phyloP scores from a whole-genome alignment of 2,113 vertebrate species.

The Toxostoma redivivum region DNA sequence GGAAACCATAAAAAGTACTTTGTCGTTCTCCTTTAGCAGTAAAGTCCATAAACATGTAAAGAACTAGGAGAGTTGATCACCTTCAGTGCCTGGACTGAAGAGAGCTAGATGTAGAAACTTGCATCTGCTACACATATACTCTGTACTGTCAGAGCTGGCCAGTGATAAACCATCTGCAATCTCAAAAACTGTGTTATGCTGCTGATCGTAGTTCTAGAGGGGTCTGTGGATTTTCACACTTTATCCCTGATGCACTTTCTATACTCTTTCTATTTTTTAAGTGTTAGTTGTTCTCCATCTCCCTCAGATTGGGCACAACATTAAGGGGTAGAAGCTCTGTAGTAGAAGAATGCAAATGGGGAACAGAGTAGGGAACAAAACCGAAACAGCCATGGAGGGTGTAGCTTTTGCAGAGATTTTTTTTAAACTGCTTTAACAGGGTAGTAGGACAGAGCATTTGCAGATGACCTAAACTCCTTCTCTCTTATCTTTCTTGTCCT shows the following conservation, averaged over 20 bases:
- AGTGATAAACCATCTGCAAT: background rate
- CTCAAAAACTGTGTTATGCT: background rate
- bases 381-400: accelerated
- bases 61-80: background rate
- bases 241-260: background rate
- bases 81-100: background rate
- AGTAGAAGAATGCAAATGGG: background rate
- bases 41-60: background rate
- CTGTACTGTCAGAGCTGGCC: background rate
- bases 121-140: background rate
- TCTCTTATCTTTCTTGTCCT: background rate
- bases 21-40: background rate
- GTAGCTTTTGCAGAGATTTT: background rate
- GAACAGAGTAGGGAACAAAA: background rate
- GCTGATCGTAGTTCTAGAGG: background rate
- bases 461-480: background rate
- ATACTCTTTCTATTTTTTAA: background rate
- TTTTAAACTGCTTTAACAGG: background rate
- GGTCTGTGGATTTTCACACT: background rate
- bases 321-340: background rate
- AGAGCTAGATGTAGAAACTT: background rate
- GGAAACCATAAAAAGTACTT: conserved; percentile 12
- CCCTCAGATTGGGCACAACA: background rate
- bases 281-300: background rate
- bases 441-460: background rate